Percentiles rank a stretch among this genome's conserved stretches.
These are phyloP conservation scores for Phyllostomus hastatus DNA, from an alignment of 2,113 vertebrate species.

Conservation along the genomic window DNA sequence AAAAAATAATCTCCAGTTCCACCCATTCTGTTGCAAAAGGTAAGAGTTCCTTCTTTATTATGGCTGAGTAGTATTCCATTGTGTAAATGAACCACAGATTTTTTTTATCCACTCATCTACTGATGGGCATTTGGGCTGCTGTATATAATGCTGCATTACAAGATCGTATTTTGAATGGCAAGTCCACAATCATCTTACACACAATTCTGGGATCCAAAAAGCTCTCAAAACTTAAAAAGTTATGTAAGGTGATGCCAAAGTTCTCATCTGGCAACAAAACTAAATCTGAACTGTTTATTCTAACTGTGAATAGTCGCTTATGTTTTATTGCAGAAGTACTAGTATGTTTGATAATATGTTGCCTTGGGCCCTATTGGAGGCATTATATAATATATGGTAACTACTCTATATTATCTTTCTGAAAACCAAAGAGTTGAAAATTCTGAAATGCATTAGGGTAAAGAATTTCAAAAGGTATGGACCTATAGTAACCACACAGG, in stretches of 20 bases:
- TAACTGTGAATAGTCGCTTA: not conserved
- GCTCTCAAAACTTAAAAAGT: not conserved
- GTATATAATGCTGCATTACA: not conserved
- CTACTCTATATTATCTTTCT: not conserved
- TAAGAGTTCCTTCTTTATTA: not conserved
- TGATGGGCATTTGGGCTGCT: not conserved
- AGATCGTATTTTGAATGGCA: not conserved
- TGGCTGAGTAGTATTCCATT: not conserved
- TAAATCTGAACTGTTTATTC: not conserved
- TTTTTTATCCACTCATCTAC: not conserved
- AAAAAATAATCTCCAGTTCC: not conserved
- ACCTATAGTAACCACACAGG: not conserved
- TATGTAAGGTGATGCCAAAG: not conserved
- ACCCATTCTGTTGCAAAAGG: not conserved
- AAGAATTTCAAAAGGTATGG: not conserved
- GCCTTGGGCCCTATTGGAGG: not conserved
- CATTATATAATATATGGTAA: not conserved
- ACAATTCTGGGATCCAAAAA: not conserved
- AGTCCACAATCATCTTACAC: constrained; percentile 1
- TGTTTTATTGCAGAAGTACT: not conserved
- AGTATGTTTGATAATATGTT: not conserved
- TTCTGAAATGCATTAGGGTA: not conserved
- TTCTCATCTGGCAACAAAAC: constrained; percentile 26
- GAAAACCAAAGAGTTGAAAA: not conserved
- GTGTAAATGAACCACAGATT: not conserved